Conservation (phyloP, 2,888 invertebrate species). For the Stenchaetothrips biformis region DNA sequence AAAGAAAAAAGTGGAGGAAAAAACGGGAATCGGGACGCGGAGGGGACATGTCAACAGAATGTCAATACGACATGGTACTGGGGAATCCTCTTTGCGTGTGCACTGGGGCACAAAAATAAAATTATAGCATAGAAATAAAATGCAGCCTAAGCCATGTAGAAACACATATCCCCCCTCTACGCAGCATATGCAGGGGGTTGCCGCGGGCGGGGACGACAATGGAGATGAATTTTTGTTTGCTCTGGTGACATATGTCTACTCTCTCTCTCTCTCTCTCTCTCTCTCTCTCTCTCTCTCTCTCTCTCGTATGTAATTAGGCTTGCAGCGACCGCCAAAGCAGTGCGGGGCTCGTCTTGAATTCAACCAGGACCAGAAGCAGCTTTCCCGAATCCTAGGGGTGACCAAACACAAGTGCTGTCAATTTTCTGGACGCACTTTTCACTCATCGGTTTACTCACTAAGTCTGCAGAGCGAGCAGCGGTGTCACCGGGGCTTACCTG, state of each 20-base stretch:
- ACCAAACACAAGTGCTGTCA: too few relatives aligned
- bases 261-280: background rate
- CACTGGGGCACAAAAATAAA: constrained; percentile 8
- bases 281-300: background rate
- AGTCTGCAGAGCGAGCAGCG: background rate
- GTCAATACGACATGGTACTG: background rate
- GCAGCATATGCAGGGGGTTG: background rate
- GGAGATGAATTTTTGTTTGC: background rate
- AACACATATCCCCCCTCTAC: background rate
- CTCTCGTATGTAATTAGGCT: background rate
- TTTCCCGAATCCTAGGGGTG: too few relatives aligned
- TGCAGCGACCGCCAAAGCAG: background rate
- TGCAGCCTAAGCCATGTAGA: background rate
- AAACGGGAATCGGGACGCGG: background rate
- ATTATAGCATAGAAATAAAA: constrained; percentile 18
- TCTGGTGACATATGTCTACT: constrained; percentile 7
- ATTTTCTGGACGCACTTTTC: too few relatives aligned
- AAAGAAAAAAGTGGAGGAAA: too few relatives aligned
- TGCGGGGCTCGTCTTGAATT: too few relatives aligned
- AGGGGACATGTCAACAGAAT: constrained; percentile 9
- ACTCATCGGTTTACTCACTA: too few relatives aligned
- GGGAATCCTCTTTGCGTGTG: constrained; percentile 21
- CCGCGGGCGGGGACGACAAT: background rate
- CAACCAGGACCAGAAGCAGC: too few relatives aligned
- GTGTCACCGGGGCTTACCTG: constrained; percentile 3